Base-by-base conservation (phyloP, 2,888 invertebrate species). In the Graphium colonna region DNA sequence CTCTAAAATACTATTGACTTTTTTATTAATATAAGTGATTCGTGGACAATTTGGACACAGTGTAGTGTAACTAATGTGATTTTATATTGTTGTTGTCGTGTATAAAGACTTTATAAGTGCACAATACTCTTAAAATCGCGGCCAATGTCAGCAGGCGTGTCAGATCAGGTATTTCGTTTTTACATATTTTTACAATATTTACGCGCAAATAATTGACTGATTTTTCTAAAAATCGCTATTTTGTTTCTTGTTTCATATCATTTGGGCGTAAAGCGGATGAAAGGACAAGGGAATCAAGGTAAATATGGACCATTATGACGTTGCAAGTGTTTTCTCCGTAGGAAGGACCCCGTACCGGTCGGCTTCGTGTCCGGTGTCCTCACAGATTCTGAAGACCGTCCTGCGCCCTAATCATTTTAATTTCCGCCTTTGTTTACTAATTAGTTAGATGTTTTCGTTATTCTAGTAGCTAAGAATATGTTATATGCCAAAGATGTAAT, bases 131-230 rank as follows among this genome's bases (percentile, higher is more conserved):
- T 75, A 86, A 91, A 91, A 91, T 90, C 91, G 90, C 92, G 91
- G 93, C 94, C 94, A 94, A 95, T 95, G 95, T 95, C 95, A 94
- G 94, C 95, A 94, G 94, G 95, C 94, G 94, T 95, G 94, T 94
- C 94, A 93, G 95, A 95, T 92, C 95, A 95, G 95, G 95, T 95
- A 94, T 90, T 82, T 86, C 73, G 67, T 72, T 79, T 78, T 67
- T 62, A 62, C 63, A 67, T 72, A 64, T 73, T 77, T 69, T 66
- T 67, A 60, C 59, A 63, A 57, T 71, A 70, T 68, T 73, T 72
- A 69, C 60, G 67, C 58, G 55, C 55, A 53, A 62, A 57, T 61
- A 52, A 50, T 60, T 45, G 36, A 52, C 53, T 57, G 65, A 65
- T 62, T 61, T 56, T 54, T 58, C 53, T 64, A 59, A 60, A 60